Evolutionary conservation across 1,140 invertebrate species (phyloP).

Genomic region (Andricus grossulariae): DNA sequence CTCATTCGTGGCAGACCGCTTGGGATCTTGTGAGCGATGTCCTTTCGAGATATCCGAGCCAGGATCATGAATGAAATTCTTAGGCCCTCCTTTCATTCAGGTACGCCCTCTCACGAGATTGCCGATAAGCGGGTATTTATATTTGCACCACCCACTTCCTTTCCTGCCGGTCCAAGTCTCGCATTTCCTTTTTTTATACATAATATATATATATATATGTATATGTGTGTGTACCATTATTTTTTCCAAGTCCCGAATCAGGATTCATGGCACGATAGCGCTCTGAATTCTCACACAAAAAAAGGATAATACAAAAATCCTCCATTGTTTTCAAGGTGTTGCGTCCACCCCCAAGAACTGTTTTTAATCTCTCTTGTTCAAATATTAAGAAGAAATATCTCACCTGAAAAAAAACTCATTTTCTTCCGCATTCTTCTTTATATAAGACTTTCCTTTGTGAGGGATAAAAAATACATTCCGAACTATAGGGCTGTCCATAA

Average conservation of each 20-base stretch:
- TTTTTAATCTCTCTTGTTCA: conserved; percentile 16
- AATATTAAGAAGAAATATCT: too few relatives aligned
- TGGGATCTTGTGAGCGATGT: conserved; percentile 51
- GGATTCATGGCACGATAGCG: conserved; percentile 49
- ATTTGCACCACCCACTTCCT: conserved; percentile 63
- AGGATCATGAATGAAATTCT: conserved; percentile 67
- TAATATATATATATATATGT: too few relatives aligned
- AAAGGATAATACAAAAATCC: conserved; percentile 33
- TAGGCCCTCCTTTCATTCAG: conserved; percentile 50
- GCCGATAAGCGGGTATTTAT: conserved; percentile 68
- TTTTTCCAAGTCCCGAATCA: conserved; percentile 47
- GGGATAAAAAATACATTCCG: too few relatives aligned
- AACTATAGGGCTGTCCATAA: too few relatives aligned
- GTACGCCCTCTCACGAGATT: conserved; percentile 59
- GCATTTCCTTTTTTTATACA: conserved; percentile 40
- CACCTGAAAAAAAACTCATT: not conserved
- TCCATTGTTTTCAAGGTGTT: conserved; percentile 44
- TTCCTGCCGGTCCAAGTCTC: conserved; percentile 45
- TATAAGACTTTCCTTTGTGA: not conserved
- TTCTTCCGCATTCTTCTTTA: not conserved
- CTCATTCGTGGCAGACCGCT: conserved; percentile 54
- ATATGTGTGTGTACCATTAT: not conserved
- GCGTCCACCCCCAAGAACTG: conserved; percentile 39
- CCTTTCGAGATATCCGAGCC: conserved; percentile 58
- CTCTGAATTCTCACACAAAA: conserved; percentile 46